Evolutionary conservation across 2,888 invertebrate genomes (phyloP), one percentile per base, ranked within the genome.

Genomic region (Ichneumon xanthorius): DNA sequence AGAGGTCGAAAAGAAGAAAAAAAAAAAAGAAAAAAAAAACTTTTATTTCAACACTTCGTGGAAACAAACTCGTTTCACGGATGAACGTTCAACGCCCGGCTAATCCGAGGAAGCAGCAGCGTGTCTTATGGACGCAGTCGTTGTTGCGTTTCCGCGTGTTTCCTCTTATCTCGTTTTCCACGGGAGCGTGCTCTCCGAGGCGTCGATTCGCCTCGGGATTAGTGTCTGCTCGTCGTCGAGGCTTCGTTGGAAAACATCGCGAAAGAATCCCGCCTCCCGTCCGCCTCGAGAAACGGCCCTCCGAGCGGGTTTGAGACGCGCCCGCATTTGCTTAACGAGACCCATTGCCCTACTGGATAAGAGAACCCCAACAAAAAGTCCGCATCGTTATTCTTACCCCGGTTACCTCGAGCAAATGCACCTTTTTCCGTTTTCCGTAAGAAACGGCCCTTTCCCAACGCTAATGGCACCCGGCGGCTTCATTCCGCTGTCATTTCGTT

Each of bases 71-170:
- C 80, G 85, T 85, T 87, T 87, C 76, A 84, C 82, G 86, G 84
- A 87, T 88, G 87, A 87, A 87, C 82, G 84, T 87, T 88, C 61
- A 80, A 88, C 84, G 88, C 82, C 84, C 77, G 84, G 87, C 58
- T 88, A 85, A 88, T 86, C 82, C 79, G 76, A 65, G 65, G 40
- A 63, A 68, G 63, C 26, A 48, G 71, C 48, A 53, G 45, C 76
- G 53, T 79, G 73, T 80, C 83, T 79, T 83, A 80, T 80, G 72
- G 63, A 80, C 55, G 61, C 80, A 50, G n/a, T 73, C 68, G 73
- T 67, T 83, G 80, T 83, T 77, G 63, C 84, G 68, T 86, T 86
- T 87, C 84, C 80, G 75, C 63, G 80, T 80, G 58, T 79, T 70
- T 80, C 82, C 72, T 55, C 55, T 53, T 26, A 37, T 77, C 73